Base-by-base conservation (phyloP, 2,888 invertebrate species). In the Drosophila meridionalis region DNA sequence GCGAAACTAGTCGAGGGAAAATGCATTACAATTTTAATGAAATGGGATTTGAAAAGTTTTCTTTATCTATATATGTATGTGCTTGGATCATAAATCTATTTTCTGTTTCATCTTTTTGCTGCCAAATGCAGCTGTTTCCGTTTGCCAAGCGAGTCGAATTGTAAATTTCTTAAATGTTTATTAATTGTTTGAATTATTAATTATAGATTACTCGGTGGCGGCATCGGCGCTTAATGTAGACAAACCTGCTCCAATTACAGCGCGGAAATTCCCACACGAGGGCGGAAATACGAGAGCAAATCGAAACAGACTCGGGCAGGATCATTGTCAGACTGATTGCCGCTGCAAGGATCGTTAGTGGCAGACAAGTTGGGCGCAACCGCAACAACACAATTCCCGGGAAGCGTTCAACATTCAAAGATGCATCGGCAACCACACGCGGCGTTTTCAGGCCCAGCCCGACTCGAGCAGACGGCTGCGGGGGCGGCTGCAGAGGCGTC, bases 351-450 rank as follows among this genome's bases (percentile, higher is more conserved):
- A 90, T 90, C 87, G 89, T 90, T 89, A 90, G 90, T 80, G 90
- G 83, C 85, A 91, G 91, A 92, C 91, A 92, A 91, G 90, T 92
- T 92, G 92, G 92, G 92, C 92, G 92, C 91, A 89, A 85, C 92
- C 92, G 91, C 88, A 92, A 91, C 91, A 90, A 89, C 84, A 87
- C 80, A 83, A 87, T 92, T 87, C 71, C 86, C 82, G 73, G 78
- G 87, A 92, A 92, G 76, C 79, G 12, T 9, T 9, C 48, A 50
- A 52, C 52, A 65, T 60, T 69, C 55, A 66, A 70, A 50, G 69
- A 47, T 62, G 36, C 55, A 42, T 52, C 76, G 64, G 68, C 82
- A 79, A 82, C 89, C 91, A 89, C 90, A 90, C 88, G 90, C 90
- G 81, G 88, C 74, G 82, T 82, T 73, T 76, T 26, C 58, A 60